Evolutionary conservation across 2,888 invertebrate species (phyloP).

Genomic region (Chaetoderma sp.): DNA sequence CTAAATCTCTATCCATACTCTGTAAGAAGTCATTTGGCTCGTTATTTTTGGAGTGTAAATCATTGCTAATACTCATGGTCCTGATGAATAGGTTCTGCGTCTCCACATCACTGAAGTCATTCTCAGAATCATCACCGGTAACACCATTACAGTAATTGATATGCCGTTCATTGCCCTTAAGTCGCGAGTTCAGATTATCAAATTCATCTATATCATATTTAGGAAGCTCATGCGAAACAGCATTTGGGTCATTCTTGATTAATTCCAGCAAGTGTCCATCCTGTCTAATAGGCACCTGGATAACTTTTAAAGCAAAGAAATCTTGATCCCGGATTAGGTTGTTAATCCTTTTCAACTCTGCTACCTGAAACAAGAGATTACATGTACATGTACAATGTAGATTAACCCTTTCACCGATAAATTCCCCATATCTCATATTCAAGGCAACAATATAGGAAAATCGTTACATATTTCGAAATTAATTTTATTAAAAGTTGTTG

Average conservation of each 20-base stretch:
- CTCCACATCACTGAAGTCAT: constrained; percentile 61
- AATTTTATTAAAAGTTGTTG: too few species aligned
- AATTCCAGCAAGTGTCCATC: constrained; percentile 59
- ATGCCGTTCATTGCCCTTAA: constrained; percentile 15
- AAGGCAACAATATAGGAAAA: too few species aligned
- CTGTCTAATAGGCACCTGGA: constrained; percentile 82
- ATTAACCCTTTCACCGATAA: too few species aligned
- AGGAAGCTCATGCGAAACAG: constrained; percentile 15
- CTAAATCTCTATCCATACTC: constrained; percentile 63
- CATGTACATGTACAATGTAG: neutral
- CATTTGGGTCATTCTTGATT: constrained; percentile 38
- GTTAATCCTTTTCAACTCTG: constrained; percentile 88
- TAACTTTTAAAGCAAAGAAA: constrained; percentile 83
- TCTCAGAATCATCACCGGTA: constrained; percentile 42
- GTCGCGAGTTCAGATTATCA: neutral
- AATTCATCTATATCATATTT: neutral
- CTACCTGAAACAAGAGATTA: constrained; percentile 74
- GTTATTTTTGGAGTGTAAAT: constrained; percentile 45
- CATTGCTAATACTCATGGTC: constrained; percentile 58
- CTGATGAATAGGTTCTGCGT: constrained; percentile 52
- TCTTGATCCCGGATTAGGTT: constrained; percentile 91
- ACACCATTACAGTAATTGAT: constrained; percentile 33
- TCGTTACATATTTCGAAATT: too few species aligned
- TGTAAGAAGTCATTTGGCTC: constrained; percentile 57
- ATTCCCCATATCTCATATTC: too few species aligned